These are phyloP conservation scores for Zaprionus africanus DNA, from an alignment of 1,140 invertebrate species.

Conservation along the genomic window DNA sequence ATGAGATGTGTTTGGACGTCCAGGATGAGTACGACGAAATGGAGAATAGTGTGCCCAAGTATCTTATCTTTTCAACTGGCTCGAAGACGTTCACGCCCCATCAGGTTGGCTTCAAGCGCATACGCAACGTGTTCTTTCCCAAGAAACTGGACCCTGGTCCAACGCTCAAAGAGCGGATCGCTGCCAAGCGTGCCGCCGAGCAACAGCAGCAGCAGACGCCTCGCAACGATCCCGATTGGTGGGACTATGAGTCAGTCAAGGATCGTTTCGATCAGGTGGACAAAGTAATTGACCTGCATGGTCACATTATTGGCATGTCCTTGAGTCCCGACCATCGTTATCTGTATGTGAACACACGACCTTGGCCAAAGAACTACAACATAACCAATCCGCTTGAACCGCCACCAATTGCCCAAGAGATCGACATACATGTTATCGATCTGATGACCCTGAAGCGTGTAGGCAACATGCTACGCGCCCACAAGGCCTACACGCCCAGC, in stretches of 20 bases:
- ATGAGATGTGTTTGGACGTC: conserved; percentile 50
- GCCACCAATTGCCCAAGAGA: conserved; percentile 95
- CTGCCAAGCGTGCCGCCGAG: conserved; percentile 86
- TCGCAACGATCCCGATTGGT: conserved; percentile 88
- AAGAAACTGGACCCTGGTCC: conserved; percentile 89
- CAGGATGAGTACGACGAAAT: conserved; percentile 84
- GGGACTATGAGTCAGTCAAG: conserved; percentile 89
- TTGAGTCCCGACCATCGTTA: conserved; percentile 94
- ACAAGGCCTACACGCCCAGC: conserved; percentile 94
- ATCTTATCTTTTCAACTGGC: conserved; percentile 94
- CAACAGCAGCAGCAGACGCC: conserved; percentile 78
- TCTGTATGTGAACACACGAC: conserved; percentile 94
- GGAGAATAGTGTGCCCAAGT: conserved; percentile 86
- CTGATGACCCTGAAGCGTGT: conserved; percentile 91
- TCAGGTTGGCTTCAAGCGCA: conserved; percentile 94
- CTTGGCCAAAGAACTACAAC: conserved; percentile 92
- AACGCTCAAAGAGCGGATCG: conserved; percentile 88
- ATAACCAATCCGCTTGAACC: conserved; percentile 92
- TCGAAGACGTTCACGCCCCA: conserved; percentile 94
- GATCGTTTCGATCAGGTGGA: conserved; percentile 92
- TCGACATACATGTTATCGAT: conserved; percentile 96
- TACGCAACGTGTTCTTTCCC: conserved; percentile 90
- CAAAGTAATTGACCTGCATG: conserved; percentile 93
- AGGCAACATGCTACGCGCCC: conserved; percentile 92
- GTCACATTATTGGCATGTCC: conserved; percentile 95